Evolutionary conservation across 2,888 invertebrate genomes (phyloP).

Genomic region (Drosophila phalerata): DNA sequence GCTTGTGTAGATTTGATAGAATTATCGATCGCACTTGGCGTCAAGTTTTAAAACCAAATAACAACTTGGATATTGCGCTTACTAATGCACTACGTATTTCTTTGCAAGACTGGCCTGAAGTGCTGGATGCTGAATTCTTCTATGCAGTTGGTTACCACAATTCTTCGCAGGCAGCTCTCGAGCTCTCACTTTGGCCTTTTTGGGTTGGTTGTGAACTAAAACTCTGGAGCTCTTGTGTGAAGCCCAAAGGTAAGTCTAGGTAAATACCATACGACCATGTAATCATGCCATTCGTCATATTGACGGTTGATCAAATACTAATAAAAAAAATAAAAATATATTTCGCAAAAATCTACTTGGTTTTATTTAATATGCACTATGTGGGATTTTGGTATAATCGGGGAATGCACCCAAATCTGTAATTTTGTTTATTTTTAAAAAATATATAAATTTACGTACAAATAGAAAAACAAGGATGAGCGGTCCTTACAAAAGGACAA

Average conservation of each 20-base stretch:
- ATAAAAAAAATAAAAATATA: slow-evolving; percentile 26
- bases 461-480: no score
- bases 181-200: slow-evolving; percentile 41
- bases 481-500: no score
- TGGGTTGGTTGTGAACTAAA: slow-evolving; percentile 40
- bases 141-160: slow-evolving; percentile 15
- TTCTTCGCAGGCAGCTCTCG: slow-evolving; percentile 38
- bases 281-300: neutral
- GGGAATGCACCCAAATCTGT: neutral
- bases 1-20: slow-evolving; percentile 44
- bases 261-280: slow-evolving; percentile 25
- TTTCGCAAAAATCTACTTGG: neutral
- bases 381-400: neutral
- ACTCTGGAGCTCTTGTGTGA: slow-evolving; percentile 30
- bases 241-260: slow-evolving; percentile 61
- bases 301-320: slow-evolving; percentile 5
- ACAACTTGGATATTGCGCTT: slow-evolving; percentile 51
- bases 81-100: slow-evolving; percentile 77
- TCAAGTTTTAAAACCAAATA: slow-evolving; percentile 31
- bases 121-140: slow-evolving; percentile 59
- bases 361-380: neutral
- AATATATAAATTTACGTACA: no score
- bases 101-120: slow-evolving; percentile 76
- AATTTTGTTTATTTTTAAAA: no score
- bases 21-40: slow-evolving; percentile 35